A percentile compares a stretch with the other conserved stretches of the same genome.
Evolutionary conservation across 2,797 vertebrate species (phyloP).

Genomic region (Sarcoramphus papa): DNA sequence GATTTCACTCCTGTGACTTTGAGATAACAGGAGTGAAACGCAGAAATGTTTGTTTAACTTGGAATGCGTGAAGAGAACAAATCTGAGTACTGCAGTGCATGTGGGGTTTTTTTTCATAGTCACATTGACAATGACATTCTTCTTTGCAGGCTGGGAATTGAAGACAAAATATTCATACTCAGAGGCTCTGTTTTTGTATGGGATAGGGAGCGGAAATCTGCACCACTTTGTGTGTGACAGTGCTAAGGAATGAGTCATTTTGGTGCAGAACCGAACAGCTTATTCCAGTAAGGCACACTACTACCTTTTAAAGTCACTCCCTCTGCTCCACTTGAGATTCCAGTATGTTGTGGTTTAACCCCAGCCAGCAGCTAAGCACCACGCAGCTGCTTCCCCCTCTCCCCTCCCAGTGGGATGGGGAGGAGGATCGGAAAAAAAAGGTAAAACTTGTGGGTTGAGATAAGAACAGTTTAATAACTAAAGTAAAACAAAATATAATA

Average conservation of each 20-base stretch:
- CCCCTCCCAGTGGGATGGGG: too few relatives aligned
- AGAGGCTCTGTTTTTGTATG: neutral
- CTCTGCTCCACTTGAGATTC: neutral
- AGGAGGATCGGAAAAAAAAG: too few relatives aligned
- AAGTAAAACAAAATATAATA: too few relatives aligned
- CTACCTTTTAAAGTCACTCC: neutral
- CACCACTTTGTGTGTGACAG: neutral
- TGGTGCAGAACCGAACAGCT: neutral
- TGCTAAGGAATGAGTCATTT: neutral
- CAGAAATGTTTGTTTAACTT: conserved; percentile 19
- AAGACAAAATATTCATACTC: neutral
- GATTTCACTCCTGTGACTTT: conserved; percentile 15
- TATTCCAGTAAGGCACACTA: neutral
- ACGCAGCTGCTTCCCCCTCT: too few relatives aligned
- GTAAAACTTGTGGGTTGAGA: too few relatives aligned
- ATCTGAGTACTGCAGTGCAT: neutral
- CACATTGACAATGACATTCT: neutral
- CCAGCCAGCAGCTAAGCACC: too few relatives aligned
- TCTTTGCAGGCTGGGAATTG: neutral
- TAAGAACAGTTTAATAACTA: too few relatives aligned
- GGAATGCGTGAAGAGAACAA: neutral
- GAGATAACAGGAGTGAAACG: neutral
- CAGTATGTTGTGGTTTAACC: neutral
- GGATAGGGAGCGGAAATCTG: neutral
- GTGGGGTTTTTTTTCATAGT: neutral